phyloP scores from a whole-genome alignment of 2,888 invertebrate species.

The Erebia ligea region DNA sequence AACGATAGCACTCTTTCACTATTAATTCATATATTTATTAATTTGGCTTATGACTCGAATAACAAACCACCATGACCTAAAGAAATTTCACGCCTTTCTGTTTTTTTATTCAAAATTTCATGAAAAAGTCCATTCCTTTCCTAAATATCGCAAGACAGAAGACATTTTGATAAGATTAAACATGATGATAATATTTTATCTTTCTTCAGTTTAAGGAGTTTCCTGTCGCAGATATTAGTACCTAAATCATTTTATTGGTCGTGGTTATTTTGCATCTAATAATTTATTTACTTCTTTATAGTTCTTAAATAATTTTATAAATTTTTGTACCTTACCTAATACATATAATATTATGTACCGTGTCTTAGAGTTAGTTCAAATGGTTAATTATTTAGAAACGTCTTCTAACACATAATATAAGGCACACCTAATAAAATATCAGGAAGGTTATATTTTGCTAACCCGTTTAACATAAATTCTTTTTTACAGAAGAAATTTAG shows the following conservation, averaged over 20 bases:
- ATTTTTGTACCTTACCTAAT: too few relatives aligned
- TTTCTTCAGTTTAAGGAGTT: background rate
- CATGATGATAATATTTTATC: background rate
- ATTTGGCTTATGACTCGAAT: too few relatives aligned
- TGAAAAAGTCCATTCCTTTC: too few relatives aligned
- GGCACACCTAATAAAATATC: background rate
- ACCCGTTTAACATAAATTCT: too few relatives aligned
- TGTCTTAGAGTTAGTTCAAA: background rate
- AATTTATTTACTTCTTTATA: too few relatives aligned
- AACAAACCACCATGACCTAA: too few relatives aligned
- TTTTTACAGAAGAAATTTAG: background rate
- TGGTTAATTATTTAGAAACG: conserved; percentile 1
- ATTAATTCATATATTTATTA: too few relatives aligned
- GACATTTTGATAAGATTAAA: conserved; percentile 1
- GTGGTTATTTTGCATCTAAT: background rate
- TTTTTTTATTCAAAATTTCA: too few relatives aligned
- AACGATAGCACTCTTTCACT: too few relatives aligned
- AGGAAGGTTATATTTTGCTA: background rate
- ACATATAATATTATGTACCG: background rate
- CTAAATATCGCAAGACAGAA: background rate
- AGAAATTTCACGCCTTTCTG: background rate
- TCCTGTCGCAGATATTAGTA: background rate
- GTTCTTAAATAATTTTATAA: too few relatives aligned
- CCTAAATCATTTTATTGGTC: background rate
- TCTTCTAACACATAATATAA: background rate